Percentiles rank a stretch among this genome's conserved stretches.
Evolutionary conservation across 2,888 invertebrate genomes (phyloP).

Genomic region (Glaucopsyche alexis): DNA sequence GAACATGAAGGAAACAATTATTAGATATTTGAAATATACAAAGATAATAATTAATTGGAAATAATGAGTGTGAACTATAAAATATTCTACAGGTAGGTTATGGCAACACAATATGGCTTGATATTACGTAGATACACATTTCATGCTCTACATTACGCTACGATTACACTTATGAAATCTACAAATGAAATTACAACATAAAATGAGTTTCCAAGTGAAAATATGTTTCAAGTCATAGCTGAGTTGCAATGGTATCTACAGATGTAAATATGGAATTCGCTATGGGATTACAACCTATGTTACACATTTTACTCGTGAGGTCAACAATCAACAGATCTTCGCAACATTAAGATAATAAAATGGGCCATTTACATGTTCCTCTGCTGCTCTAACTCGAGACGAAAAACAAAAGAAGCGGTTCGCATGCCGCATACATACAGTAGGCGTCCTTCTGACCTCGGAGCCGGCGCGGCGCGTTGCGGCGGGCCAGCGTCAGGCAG

Average conservation of each 20-base stretch:
- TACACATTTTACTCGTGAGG: not conserved
- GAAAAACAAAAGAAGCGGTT: conserved; percentile 59
- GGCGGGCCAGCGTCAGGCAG: conserved; percentile 91
- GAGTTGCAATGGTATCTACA: not conserved
- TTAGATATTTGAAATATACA: not conserved
- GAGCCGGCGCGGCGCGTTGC: conserved; percentile 90
- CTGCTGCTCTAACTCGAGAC: not conserved
- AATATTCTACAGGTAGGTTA: not conserved
- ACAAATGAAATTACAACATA: not conserved
- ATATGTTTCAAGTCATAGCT: not conserved
- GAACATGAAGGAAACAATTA: not conserved
- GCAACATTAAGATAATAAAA: not conserved
- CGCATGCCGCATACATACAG: conserved; percentile 83
- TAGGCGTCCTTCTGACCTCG: conserved; percentile 89
- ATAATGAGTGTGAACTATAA: too few relatives aligned
- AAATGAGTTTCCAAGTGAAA: not conserved
- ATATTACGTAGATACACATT: not conserved
- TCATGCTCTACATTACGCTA: not conserved
- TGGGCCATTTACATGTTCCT: not conserved
- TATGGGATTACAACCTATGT: not conserved
- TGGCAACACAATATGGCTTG: not conserved
- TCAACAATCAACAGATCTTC: too few relatives aligned
- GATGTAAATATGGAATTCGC: not conserved
- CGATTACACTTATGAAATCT: not conserved
- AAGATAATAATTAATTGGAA: not conserved